Percentiles rank a stretch among this genome's conserved stretches.
Evolutionary conservation across 2,888 invertebrate genomes (phyloP).

Genomic region (Neelides folsomi): DNA sequence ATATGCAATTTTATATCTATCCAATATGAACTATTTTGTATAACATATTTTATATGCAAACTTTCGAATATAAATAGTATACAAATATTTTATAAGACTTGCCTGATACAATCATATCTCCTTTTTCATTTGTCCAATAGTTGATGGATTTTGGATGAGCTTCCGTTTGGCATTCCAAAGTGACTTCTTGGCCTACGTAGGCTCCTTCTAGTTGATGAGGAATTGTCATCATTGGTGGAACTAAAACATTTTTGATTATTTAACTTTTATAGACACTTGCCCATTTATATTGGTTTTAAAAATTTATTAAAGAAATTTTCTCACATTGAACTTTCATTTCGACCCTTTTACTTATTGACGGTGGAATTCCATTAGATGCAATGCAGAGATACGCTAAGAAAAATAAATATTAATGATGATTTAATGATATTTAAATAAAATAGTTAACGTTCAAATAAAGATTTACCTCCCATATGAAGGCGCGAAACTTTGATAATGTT

Average conservation of each 20-base stretch:
- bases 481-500: constrained; percentile 77
- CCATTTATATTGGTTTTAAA: neutral
- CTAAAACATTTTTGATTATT: constrained; percentile 44
- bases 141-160: constrained; percentile 85
- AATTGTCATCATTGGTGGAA: constrained; percentile 87
- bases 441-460: too few species aligned
- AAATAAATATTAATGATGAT: too few species aligned
- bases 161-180: constrained; percentile 78
- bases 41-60: too few species aligned
- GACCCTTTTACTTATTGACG: constrained; percentile 50
- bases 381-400: constrained; percentile 66
- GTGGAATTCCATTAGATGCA: constrained; percentile 40
- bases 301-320: constrained; percentile 11
- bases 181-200: constrained; percentile 74
- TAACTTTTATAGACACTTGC: too few species aligned
- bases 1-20: too few species aligned
- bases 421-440: too few species aligned
- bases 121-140: constrained; percentile 83
- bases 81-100: constrained; percentile 36
- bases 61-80: neutral
- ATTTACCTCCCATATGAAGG: constrained; percentile 61
- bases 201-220: constrained; percentile 85
- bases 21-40: too few species aligned
- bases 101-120: constrained; percentile 89
- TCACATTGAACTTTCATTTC: constrained; percentile 45